Evolutionary conservation across 1,140 invertebrate species (phyloP).

Genomic region (Arctopsyche grandis): DNA sequence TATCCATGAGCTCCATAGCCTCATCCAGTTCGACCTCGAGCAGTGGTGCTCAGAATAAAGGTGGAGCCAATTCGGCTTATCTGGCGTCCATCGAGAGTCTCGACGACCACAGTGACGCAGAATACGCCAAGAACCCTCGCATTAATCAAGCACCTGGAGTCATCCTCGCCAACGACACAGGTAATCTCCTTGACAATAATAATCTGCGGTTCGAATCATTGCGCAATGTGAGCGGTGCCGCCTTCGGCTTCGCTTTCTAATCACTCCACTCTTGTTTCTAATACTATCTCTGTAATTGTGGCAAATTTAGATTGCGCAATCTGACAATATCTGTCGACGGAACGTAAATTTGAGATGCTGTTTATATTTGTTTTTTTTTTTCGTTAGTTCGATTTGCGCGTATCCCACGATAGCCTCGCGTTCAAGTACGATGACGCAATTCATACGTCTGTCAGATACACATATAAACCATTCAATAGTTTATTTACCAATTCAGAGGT

Average conservation of each 20-base stretch:
- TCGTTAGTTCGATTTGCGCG: background rate
- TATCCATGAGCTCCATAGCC: constrained; percentile 84
- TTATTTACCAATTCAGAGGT: no score
- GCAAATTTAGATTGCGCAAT: no score
- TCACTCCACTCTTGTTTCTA: background rate
- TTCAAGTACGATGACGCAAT: constrained; percentile 12
- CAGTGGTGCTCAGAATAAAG: constrained; percentile 68
- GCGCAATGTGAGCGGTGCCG: background rate
- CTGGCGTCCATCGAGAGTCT: constrained; percentile 83
- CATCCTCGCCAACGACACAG: constrained; percentile 44
- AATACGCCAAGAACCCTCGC: constrained; percentile 47
- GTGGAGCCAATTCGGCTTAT: constrained; percentile 72
- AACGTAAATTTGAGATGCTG: no score
- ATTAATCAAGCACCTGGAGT: constrained; percentile 19
- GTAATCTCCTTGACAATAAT: constrained; percentile 32
- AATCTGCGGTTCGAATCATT: background rate
- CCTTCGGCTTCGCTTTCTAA: constrained; percentile 1
- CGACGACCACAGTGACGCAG: constrained; percentile 71
- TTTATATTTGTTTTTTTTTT: no score
- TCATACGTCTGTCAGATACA: background rate
- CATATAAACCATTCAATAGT: no score
- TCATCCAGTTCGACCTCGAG: constrained; percentile 80
- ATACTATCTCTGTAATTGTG: no score
- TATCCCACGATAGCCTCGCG: constrained; percentile 13
- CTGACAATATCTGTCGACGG: no score